Base-by-base conservation (phyloP, 1,140 invertebrate genomes). In the Bombus huntii region DNA sequence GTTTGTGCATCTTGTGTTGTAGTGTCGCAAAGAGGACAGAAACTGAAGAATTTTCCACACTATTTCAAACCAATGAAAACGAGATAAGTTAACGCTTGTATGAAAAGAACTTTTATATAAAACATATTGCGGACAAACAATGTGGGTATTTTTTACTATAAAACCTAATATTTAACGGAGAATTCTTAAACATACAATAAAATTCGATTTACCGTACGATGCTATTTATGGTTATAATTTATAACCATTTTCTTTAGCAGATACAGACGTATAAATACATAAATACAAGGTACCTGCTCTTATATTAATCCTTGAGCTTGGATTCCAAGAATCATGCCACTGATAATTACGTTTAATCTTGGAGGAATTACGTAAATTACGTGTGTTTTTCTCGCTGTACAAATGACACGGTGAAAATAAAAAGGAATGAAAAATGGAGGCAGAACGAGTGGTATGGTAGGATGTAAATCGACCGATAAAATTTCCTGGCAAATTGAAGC, bases 401-500 rank as follows among this genome's bases (percentile, higher is more conserved):
- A 65, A 44, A 65, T 78, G 75, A 25, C 57, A 47, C 22, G 5
- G 4, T 13, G 22, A 31, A 34, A 25, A 37, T 53, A 3, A 31
- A 34, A 18, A 1, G 28, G 1, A n/a, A n/a, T 25, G 6, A 62
- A 34, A 31, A 81, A 73, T 34, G 47, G 3, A 1, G 28, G 1
- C 10, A 22, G 18, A 22, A 53, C 18, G 47, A 53, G 6, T 22
- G 47, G 18, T 53, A 22, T 10, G 25, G 53, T 8, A 3, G 28
- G 22, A 73, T 73, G 68, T 81, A 42, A 83, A 70, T 42, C 74
- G 62, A 3, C 34, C 37, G 62, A 70, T 42, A 70, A 70, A 53
- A 57, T 83, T 78, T 39, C 22, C 28, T 12, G 13, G 76, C 28
- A 80, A 85, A 85, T 85, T 85, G 77, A 85, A 85, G 83, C 77